Evolutionary conservation across 2,797 vertebrate genomes (phyloP).

Genomic region (Gymnocypris eckloni): DNA sequence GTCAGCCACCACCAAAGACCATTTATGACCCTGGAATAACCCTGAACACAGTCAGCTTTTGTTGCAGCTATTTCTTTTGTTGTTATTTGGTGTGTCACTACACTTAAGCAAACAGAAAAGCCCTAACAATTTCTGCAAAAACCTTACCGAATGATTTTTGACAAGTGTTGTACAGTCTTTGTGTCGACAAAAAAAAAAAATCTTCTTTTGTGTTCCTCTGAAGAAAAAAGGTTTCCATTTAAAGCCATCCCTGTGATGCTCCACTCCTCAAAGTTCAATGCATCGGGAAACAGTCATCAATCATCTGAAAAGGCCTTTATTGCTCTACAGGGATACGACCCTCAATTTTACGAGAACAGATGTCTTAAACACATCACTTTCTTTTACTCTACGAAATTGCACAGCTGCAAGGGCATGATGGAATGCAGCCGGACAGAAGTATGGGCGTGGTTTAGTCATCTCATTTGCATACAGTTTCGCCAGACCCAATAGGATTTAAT

Average conservation of each 20-base stretch:
- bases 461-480: conserved; percentile 25
- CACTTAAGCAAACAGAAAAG: conserved; percentile 1
- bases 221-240: neutral
- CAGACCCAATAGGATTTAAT: conserved; percentile 7
- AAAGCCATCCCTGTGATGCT: neutral
- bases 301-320: neutral
- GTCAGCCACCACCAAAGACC: neutral
- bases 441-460: conserved; percentile 8
- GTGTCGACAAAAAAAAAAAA: neutral
- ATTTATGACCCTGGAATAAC: neutral
- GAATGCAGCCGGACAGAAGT: conserved; percentile 4
- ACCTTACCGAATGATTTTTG: neutral
- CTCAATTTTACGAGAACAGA: neutral
- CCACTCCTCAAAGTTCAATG: neutral
- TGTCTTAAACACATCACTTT: conserved; percentile 3
- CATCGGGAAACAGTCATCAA: conserved; percentile 12
- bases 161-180: neutral
- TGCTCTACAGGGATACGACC: neutral
- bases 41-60: neutral
- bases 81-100: neutral
- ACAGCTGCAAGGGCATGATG: conserved; percentile 12
- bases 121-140: neutral
- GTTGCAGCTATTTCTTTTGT: neutral
- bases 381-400: neutral
- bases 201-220: neutral